phyloP scores from a whole-genome alignment of 2,797 vertebrate genomes.

The Enteromius radiatus region DNA sequence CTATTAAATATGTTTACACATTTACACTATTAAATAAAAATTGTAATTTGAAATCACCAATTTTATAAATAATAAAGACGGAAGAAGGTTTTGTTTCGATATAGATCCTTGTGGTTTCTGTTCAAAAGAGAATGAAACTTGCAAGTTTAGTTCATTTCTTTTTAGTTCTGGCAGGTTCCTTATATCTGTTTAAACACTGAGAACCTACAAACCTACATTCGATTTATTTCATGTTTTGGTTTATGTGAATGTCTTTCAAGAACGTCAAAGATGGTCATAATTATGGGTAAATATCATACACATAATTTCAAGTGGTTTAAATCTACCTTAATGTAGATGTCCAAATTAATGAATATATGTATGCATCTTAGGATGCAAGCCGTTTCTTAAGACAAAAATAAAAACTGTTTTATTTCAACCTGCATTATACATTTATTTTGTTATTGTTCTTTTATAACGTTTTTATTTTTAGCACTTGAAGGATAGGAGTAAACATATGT shows the following conservation, averaged over 20 bases:
- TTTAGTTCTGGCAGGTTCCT: background rate
- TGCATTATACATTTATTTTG: background rate
- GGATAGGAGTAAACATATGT: background rate
- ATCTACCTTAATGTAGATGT: background rate
- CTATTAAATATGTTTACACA: background rate
- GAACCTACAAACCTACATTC: background rate
- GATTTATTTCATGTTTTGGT: background rate
- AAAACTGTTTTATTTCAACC: background rate
- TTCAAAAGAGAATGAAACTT: background rate
- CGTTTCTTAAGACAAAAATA: background rate
- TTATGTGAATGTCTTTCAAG: background rate
- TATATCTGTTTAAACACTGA: background rate
- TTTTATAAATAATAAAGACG: background rate
- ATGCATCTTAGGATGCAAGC: background rate
- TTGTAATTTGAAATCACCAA: background rate
- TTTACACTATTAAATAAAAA: background rate
- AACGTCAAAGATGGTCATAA: background rate
- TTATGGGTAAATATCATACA: background rate
- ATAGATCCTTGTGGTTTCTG: background rate
- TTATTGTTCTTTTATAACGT: background rate
- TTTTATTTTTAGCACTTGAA: background rate
- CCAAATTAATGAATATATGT: background rate
- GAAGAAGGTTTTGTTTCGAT: slow-evolving; percentile 8
- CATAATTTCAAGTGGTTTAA: background rate
- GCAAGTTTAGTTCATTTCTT: background rate